Percentiles rank a stretch among this genome's conserved stretches.
Evolutionary conservation across 2,113 vertebrate species (phyloP).

Genomic region (Macaca nemestrina): DNA sequence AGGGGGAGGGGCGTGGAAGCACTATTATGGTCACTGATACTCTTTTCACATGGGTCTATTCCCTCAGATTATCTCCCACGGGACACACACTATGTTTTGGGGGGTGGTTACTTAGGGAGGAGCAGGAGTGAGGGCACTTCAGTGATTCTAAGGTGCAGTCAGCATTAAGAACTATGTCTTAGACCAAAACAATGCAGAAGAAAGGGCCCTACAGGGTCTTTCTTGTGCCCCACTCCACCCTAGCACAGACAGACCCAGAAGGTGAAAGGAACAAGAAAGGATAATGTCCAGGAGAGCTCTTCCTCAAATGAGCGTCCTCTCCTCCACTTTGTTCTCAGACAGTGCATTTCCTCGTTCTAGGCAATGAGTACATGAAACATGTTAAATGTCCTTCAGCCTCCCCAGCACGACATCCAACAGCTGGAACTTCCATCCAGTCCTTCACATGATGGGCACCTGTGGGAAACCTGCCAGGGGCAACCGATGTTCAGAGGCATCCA

Average conservation of each 20-base stretch:
- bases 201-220: not conserved
- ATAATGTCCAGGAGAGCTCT: not conserved
- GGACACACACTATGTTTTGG: no score
- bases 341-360: not conserved
- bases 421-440: not conserved
- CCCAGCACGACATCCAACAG: not conserved
- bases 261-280: not conserved
- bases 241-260: not conserved
- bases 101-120: no score
- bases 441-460: fast-evolving
- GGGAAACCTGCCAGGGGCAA: not conserved
- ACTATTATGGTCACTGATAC: no score
- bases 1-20: no score
- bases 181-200: not conserved
- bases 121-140: no score
- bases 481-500: not conserved
- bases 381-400: not conserved
- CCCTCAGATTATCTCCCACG: no score
- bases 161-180: not conserved
- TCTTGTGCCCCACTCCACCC: not conserved
- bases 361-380: not conserved
- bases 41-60: no score
- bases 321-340: not conserved
- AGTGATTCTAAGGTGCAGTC: no score
- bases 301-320: not conserved